phyloP scores from a whole-genome alignment of 2,113 vertebrate species.

The Neolamprologus variostigma region DNA sequence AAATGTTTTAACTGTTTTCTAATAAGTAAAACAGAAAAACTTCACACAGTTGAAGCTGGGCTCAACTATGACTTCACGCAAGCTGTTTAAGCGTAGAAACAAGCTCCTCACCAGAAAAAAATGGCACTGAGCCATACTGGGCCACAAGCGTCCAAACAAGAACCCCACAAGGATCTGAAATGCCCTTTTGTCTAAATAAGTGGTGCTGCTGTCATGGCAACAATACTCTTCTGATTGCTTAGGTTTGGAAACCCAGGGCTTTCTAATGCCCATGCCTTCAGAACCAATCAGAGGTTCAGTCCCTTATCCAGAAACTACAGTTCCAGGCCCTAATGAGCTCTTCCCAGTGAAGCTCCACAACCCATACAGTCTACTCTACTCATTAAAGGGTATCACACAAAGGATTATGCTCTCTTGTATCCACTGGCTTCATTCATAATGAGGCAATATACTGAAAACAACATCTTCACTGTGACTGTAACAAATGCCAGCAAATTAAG shows the following conservation, averaged over 20 bases:
- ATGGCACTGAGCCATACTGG: not conserved
- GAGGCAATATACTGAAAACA: constrained; percentile 17
- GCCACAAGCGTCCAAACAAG: not conserved
- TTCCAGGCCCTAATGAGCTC: constrained; percentile 48
- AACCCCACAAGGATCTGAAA: not conserved
- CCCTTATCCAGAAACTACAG: constrained; percentile 2
- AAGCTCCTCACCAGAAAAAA: not conserved
- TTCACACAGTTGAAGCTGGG: not conserved
- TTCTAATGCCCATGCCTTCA: not conserved
- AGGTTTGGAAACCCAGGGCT: not conserved
- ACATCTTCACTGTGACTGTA: not conserved
- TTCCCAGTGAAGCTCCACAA: not conserved
- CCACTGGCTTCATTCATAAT: constrained; percentile 6
- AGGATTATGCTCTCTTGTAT: not conserved
- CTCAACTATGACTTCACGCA: not conserved
- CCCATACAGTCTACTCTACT: not conserved
- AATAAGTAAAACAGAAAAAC: not conserved
- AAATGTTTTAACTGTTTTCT: not conserved
- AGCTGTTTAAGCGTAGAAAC: not conserved
- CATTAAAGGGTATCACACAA: constrained; percentile 48
- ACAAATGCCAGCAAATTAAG: not conserved
- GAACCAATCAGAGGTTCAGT: not conserved
- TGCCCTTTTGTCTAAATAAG: not conserved
- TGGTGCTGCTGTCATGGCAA: not conserved
- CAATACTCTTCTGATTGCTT: not conserved